Conservation (phyloP, 2,797 vertebrate species). For the Chelmon rostratus region DNA sequence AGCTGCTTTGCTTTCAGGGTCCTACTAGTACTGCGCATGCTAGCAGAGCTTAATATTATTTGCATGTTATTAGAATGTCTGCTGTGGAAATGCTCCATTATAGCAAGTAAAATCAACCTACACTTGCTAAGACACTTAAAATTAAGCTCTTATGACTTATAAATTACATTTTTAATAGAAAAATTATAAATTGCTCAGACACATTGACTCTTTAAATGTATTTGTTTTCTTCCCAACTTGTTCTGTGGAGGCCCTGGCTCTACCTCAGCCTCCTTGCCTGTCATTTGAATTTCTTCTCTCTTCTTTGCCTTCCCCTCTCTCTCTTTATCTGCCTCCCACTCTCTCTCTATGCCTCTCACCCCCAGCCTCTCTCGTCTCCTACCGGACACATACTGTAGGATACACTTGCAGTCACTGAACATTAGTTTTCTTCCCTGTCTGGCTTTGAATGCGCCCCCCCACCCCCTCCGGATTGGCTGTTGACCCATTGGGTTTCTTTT, state of each 20-base stretch:
- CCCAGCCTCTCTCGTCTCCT: background rate
- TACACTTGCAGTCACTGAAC: conserved; percentile 43
- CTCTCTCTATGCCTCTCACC: background rate
- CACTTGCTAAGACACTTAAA: background rate
- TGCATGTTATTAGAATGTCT: background rate
- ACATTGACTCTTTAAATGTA: background rate
- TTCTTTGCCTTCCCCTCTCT: background rate
- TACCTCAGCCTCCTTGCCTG: conserved; percentile 34
- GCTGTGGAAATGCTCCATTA: background rate
- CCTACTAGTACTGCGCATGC: too few species aligned
- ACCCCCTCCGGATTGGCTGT: conserved; percentile 25
- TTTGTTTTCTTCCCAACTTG: conserved; percentile 15
- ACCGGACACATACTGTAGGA: conserved; percentile 55
- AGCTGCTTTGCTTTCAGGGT: background rate
- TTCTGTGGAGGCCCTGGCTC: background rate
- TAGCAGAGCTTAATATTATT: background rate
- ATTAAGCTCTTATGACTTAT: background rate
- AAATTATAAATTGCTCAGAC: background rate
- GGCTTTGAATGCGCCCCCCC: conserved; percentile 28
- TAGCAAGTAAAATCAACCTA: too few species aligned
- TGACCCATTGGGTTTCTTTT: conserved; percentile 50
- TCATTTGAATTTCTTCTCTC: conserved; percentile 44
- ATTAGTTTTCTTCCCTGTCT: conserved; percentile 52
- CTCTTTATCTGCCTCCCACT: background rate
- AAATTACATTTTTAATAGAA: background rate